phyloP scores from a whole-genome alignment of 2,113 vertebrate species.

The Halcyon senegalensis region DNA sequence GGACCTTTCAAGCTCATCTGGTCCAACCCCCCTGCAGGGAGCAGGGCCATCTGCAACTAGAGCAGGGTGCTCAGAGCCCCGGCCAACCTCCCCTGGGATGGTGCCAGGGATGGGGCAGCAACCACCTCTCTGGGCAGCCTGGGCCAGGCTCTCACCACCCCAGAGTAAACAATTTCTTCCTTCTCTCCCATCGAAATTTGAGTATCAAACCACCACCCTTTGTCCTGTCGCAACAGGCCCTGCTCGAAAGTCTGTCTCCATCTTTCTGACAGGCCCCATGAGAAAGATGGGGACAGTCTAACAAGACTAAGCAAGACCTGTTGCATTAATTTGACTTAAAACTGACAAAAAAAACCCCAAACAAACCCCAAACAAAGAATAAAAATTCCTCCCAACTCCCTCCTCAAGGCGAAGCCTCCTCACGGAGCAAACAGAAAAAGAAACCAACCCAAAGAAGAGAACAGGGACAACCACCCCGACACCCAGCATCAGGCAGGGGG shows the following conservation, averaged over 20 bases:
- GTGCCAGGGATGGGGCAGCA: no score
- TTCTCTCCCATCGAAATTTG: no score
- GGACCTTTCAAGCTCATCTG: no score
- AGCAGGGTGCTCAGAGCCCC: no score
- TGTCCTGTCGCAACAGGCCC: neutral
- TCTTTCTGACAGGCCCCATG: neutral
- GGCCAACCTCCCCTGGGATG: no score
- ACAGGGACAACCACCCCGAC: neutral
- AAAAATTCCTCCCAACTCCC: neutral
- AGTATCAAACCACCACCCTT: neutral
- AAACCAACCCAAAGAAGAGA: neutral
- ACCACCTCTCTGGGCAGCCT: no score
- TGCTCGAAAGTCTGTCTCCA: no score
- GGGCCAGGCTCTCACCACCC: no score
- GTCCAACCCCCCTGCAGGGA: no score
- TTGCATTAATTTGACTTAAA: neutral
- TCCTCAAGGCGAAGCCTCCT: neutral
- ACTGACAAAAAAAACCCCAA: neutral
- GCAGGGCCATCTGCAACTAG: no score
- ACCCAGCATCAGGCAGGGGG: neutral
- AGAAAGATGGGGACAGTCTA: neutral
- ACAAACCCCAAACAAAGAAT: neutral
- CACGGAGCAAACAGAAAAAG: rapidly evolving
- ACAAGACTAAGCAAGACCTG: neutral
- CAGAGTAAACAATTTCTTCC: no score